Conservation (phyloP, 2,113 vertebrate species). For the Pardalotus punctatus region DNA sequence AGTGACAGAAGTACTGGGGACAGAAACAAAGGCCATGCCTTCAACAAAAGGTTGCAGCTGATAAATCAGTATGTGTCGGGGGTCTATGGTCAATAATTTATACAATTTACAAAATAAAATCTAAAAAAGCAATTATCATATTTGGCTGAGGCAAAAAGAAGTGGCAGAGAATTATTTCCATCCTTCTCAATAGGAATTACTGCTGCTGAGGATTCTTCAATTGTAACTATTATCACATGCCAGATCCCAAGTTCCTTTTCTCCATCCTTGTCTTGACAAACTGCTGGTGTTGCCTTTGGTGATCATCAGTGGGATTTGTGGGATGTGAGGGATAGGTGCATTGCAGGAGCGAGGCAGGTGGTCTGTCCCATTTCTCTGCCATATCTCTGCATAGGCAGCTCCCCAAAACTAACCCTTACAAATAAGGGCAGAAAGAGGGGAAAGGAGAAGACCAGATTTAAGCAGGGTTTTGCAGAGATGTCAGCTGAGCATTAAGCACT, state of each 20-base stretch:
- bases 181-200: neutral
- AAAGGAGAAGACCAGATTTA: neutral
- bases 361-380: neutral
- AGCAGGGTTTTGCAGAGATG: neutral
- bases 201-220: neutral
- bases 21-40: neutral
- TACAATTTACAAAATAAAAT: neutral
- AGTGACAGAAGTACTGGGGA: neutral
- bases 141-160: neutral
- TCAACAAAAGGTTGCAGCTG: neutral
- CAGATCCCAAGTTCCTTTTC: neutral
- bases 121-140: neutral
- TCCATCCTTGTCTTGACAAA: neutral
- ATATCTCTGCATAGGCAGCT: neutral
- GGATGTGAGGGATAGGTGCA: neutral
- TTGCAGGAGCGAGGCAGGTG: neutral
- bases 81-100: neutral
- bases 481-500: neutral
- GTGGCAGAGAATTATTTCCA: neutral
- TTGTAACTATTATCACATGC: neutral
- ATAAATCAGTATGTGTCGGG: neutral
- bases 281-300: neutral
- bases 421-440: neutral
- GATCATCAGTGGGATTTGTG: neutral
- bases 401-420: neutral